Evolutionary conservation across 1,140 invertebrate genomes (phyloP), one percentile per base, ranked within the genome.

Genomic region (Drosophila ohnishii): DNA sequence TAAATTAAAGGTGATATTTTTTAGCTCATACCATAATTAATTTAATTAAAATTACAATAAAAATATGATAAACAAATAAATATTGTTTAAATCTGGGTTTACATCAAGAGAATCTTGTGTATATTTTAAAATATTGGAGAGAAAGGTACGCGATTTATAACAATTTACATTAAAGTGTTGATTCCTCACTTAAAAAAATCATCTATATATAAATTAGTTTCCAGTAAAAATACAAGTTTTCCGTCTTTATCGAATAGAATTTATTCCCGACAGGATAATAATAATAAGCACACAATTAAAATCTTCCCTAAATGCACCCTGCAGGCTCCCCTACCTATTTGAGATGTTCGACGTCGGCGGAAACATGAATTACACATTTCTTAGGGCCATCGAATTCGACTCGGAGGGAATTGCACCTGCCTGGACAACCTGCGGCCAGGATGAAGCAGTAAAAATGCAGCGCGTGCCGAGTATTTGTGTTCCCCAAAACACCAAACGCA

Each of bases 391-490:
- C 37, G 59, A 85, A 80, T 78, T 77, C 75, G 76, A 50, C 58
- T 74, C 35, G 55, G 16, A 32, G 47, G 67, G 44, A 74, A 55
- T 84, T 84, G 78, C 83, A 87, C 83, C 83, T 87, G 83, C 76
- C 53, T 22, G 59, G 63, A 62, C 39, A 70, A 70, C 70, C 75
- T 70, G 80, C 35, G 64, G 67, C 64, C 65, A 65, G 75, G 83
- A 80, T 88, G 84, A 88, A 88, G 84, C 84, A 80, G 67, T 88
- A 88, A 88, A 88, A 88, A 83, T 88, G 84, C 84, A 88, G 80
- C 84, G 76, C 84, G 84, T 88, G 84, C 80, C 84, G 63, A 40
- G 63, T 58, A 19, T 67, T 58, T 59, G 63, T 58, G 10, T 64
- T 55, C 58, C 53, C 60, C 63, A 80, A 76, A 69, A 67, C 61